Conservation (phyloP, 2,113 vertebrate species). For the Leptosomus discolor region DNA sequence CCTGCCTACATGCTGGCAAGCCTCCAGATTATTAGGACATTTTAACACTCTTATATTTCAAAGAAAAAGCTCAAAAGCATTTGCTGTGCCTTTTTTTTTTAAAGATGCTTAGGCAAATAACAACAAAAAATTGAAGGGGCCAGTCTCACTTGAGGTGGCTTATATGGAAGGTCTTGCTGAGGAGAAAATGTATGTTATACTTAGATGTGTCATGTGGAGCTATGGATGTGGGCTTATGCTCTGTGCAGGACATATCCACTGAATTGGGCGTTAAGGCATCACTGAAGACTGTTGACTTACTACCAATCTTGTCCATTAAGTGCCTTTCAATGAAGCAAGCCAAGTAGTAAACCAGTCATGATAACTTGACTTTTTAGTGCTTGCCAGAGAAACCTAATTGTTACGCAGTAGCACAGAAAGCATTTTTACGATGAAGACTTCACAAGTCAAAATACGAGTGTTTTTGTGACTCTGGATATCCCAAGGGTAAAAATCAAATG, state of each 20-base stretch:
- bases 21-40: not conserved
- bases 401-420: constrained; percentile 34
- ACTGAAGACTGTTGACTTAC: not conserved
- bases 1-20: not conserved
- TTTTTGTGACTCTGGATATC: constrained; percentile 56
- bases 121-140: not conserved
- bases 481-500: constrained; percentile 54
- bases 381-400: constrained; percentile 42
- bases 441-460: constrained; percentile 46
- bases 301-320: not conserved
- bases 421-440: constrained; percentile 43
- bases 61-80: not conserved
- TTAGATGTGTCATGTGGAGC: not conserved
- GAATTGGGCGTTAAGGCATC: not conserved
- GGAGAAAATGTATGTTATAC: not conserved
- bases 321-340: not conserved
- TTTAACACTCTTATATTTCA: not conserved
- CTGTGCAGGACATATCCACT: not conserved
- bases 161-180: not conserved
- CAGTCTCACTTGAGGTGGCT: not conserved
- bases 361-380: not conserved
- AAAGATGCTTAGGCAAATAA: not conserved
- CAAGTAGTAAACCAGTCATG: not conserved
- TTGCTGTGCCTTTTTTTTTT: not conserved
- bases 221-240: not conserved